Evolutionary conservation across 2,888 invertebrate species (phyloP), one percentile per base, ranked within the genome.

Genomic region (Lagria hirta): DNA sequence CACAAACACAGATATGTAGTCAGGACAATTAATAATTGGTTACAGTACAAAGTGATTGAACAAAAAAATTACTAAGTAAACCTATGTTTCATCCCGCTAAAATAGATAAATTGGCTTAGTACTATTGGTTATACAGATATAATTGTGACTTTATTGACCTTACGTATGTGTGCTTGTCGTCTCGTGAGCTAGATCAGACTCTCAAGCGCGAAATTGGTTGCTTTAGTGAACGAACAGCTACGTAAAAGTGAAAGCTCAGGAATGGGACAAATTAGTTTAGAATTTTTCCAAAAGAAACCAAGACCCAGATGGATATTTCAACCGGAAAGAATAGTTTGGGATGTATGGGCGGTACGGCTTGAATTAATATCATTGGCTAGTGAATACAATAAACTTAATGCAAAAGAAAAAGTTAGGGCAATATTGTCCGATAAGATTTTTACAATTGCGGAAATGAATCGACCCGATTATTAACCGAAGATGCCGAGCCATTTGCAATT

Each of bases 91-190:
- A n/a, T n/a, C n/a, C n/a, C n/a, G n/a, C n/a, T n/a, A n/a, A n/a
- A n/a, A n/a, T n/a, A n/a, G n/a, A n/a, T n/a, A n/a, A n/a, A n/a
- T n/a, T n/a, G 93, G 11, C 89, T 98, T 57, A 95, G 97, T 33
- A 92, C 95, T 1, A 83, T 99, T 37, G 96, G 97, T 52, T 91
- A 94, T 66, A 87, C 90, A 57, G 99, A 99, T 73, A 91, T 97
- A 20, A 96, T 73, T 99, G 98, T 76, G 93, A 98, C 73, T 95
- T 94, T 69, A 88, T 99, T 62, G 97, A 98, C 74, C 87, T 97
- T 69, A 97, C 97, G 4, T 98, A 98, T 74, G 97, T 94, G 14
- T 88, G 94, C 70, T 93, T 93, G 74, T 86, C 90, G 52, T 95
- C 94, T 17, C 80, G 83, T n/a, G 76, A 76, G 35, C 76, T 92